Conservation (phyloP, 2,797 vertebrate genomes). For the Synanceia verrucosa region DNA sequence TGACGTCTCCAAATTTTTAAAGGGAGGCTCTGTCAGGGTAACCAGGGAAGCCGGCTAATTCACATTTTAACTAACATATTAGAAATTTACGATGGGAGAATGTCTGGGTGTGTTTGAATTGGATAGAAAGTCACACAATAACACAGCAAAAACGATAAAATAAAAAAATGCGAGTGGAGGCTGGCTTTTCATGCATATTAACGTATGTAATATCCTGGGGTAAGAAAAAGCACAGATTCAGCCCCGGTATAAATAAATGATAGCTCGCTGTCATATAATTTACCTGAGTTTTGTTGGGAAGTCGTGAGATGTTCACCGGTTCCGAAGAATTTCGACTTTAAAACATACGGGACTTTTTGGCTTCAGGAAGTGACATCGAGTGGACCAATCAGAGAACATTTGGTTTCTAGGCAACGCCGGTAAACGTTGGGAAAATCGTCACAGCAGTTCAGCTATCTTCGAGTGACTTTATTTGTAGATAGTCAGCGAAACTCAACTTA, state of each 20-base stretch:
- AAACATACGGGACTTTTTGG: conserved; percentile 51
- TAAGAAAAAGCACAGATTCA: too few species aligned
- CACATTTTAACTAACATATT: too few species aligned
- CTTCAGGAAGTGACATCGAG: conserved; percentile 44
- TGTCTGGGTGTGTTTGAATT: too few species aligned
- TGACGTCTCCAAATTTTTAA: too few species aligned
- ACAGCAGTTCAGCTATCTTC: background rate
- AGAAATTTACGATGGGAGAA: too few species aligned
- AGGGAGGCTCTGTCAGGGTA: too few species aligned
- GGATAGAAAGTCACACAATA: too few species aligned
- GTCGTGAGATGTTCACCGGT: background rate
- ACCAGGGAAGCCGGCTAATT: too few species aligned
- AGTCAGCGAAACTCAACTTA: background rate
- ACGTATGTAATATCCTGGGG: too few species aligned
- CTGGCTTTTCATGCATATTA: too few species aligned
- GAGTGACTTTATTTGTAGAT: background rate
- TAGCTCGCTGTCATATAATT: background rate
- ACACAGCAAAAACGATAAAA: too few species aligned
- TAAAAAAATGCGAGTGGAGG: too few species aligned
- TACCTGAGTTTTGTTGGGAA: conserved; percentile 25
- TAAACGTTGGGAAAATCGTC: conserved; percentile 42
- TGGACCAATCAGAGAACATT: conserved; percentile 58
- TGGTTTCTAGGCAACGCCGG: conserved; percentile 74
- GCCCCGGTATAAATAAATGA: rapidly evolving
- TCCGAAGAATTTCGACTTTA: conserved; percentile 2